Conservation (phyloP, 2,113 vertebrate species). For the Aegithalos caudatus region DNA sequence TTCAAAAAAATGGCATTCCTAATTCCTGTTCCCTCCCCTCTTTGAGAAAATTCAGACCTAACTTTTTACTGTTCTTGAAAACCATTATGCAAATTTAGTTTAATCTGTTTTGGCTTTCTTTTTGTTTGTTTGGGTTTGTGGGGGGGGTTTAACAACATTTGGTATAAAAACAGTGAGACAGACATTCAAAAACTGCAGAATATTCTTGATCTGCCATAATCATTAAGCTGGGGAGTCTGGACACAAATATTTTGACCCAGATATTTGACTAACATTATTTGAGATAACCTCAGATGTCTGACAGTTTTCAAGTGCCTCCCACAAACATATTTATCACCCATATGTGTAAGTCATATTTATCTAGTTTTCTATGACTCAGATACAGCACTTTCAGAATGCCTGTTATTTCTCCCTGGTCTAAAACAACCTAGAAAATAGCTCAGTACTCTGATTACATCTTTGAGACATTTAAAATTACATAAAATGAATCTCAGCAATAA, state of each 20-base stretch:
- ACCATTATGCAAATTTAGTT: neutral
- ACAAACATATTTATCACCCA: neutral
- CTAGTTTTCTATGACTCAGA: neutral
- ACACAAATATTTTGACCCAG: neutral
- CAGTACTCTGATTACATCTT: neutral
- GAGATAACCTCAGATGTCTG: neutral
- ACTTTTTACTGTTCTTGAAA: neutral
- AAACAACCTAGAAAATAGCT: neutral
- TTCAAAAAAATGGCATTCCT: neutral
- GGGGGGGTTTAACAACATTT: neutral
- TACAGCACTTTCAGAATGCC: neutral
- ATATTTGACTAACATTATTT: neutral
- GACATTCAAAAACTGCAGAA: neutral
- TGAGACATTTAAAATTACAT: neutral
- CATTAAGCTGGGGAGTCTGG: neutral
- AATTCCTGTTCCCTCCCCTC: neutral
- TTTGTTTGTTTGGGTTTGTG: neutral
- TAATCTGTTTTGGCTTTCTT: neutral
- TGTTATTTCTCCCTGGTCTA: neutral
- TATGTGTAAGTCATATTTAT: neutral
- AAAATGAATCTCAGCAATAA: neutral
- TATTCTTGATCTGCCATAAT: neutral
- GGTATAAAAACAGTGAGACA: neutral
- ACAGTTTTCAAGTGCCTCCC: neutral
- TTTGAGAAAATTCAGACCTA: neutral